Evolutionary conservation across 2,113 vertebrate genomes (phyloP), one percentile per base, ranked within the genome.

Genomic region (Macrotus californicus): DNA sequence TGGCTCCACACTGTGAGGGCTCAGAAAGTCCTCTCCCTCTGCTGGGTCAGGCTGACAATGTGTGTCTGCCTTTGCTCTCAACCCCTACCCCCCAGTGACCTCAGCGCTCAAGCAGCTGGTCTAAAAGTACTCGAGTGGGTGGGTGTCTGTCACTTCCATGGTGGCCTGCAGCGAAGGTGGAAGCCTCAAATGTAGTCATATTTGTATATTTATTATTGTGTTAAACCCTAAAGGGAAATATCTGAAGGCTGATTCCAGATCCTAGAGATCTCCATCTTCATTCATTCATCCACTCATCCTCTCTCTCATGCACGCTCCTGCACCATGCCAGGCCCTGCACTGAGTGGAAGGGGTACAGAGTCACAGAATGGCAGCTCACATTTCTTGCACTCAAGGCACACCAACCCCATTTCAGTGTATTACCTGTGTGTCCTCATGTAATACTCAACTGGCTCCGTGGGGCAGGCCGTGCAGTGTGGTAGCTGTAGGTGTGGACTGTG

Each of bases 401-500:
- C 10, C 31, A 34, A 39, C 39, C 9, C 66, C 5, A 16, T 72
- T 50, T 36, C 24, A 7, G 67, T 13, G 69, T 36, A 22, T 66
- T 52, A 10, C 18, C 41, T 39, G 15, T 29, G 21, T 29, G 39
- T 82, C 67, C 86, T 90, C 73, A 59, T 36, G 81, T 43, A 84
- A 26, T 54, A 43, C 64, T 76, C 56, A 16, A 1, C 31, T 26
- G 15, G 5, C 31, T 69, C 73, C 6, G 1, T 4, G 16, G 16
- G 8, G 67, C 7, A 11, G 50, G 59, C 14, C 12, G 36, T 48
- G 14, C 10, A 41, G 43, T 48, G 3, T 9, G 67, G 75, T 8
- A 2, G 18, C 1, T 12, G 14, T 5, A 2, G 7, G 54, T 6
- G 2, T 4, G 8, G 21, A 14, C 41, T 6, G 2, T 4, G 8